phyloP scores from a whole-genome alignment of 2,888 invertebrate species.

The Agonum fuliginosum region DNA sequence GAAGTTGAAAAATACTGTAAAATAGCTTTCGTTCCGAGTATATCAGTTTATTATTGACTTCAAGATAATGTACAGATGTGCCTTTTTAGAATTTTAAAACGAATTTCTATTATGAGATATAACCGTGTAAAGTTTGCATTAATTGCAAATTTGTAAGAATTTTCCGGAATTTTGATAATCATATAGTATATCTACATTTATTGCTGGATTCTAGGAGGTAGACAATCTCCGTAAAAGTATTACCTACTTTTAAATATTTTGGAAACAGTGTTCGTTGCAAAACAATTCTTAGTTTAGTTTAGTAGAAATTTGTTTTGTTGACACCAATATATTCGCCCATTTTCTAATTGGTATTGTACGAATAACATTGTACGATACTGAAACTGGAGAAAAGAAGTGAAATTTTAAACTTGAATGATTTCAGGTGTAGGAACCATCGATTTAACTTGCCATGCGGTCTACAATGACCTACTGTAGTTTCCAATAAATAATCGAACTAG shows the following conservation, averaged over 20 bases:
- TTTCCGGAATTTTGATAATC: no score
- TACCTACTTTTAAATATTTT: constrained; percentile 21
- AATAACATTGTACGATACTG: not conserved
- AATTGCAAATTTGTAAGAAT: no score
- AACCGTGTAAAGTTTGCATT: no score
- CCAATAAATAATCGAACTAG: not conserved
- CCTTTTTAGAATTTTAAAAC: no score
- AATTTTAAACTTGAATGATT: not conserved
- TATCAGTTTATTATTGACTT: no score
- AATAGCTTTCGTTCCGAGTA: no score
- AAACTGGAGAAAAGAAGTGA: constrained; percentile 20
- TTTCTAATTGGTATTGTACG: not conserved
- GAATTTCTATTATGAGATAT: no score
- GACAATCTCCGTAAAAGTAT: no score
- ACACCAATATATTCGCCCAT: not conserved
- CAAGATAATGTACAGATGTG: no score
- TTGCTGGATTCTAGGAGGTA: no score
- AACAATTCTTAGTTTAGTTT: not conserved
- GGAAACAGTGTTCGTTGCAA: constrained; percentile 14
- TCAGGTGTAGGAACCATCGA: not conserved
- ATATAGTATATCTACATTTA: no score
- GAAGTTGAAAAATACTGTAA: no score
- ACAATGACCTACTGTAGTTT: constrained; percentile 7
- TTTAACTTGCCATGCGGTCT: constrained; percentile 2
- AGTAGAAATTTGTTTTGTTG: constrained; percentile 36